Percentiles rank a stretch among this genome's conserved stretches.
These are phyloP conservation scores for Characodon lateralis DNA, from an alignment of 2,797 vertebrate genomes.

Conservation along the genomic window DNA sequence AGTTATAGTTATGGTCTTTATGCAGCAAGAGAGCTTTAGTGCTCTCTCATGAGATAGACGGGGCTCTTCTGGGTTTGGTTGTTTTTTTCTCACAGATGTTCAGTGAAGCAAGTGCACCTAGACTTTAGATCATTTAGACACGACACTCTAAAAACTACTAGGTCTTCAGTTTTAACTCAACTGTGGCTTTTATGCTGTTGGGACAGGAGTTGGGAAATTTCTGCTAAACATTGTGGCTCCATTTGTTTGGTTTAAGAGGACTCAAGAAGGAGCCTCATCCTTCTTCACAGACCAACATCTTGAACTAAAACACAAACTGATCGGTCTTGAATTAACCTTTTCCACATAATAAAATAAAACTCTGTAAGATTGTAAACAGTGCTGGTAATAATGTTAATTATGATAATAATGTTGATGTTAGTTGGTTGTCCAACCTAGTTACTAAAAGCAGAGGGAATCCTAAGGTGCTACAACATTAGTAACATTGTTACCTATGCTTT, in stretches of 20 bases:
- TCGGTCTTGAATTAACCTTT: background rate
- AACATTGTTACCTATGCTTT: too few relatives aligned
- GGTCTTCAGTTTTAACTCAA: background rate
- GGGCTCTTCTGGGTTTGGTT: conserved; percentile 67
- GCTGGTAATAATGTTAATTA: background rate
- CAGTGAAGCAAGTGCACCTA: conserved; percentile 4
- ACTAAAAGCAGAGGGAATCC: too few relatives aligned
- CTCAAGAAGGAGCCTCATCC: background rate
- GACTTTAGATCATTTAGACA: conserved; percentile 19
- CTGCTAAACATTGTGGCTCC: background rate
- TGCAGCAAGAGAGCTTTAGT: conserved; percentile 69
- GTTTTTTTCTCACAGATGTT: conserved; percentile 23
- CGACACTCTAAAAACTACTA: conserved; percentile 5
- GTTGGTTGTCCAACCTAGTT: background rate
- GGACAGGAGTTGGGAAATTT: background rate
- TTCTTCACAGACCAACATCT: background rate
- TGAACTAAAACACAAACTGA: background rate
- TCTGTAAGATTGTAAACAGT: background rate
- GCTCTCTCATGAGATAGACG: conserved; percentile 56
- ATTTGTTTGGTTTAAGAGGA: background rate
- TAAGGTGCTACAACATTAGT: too few relatives aligned
- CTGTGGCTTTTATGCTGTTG: background rate
- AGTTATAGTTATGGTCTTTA: conserved; percentile 75
- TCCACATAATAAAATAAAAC: background rate
- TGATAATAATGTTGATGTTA: background rate